phyloP scores from a whole-genome alignment of 2,888 invertebrate genomes.

The Ochlodes sylvanus region DNA sequence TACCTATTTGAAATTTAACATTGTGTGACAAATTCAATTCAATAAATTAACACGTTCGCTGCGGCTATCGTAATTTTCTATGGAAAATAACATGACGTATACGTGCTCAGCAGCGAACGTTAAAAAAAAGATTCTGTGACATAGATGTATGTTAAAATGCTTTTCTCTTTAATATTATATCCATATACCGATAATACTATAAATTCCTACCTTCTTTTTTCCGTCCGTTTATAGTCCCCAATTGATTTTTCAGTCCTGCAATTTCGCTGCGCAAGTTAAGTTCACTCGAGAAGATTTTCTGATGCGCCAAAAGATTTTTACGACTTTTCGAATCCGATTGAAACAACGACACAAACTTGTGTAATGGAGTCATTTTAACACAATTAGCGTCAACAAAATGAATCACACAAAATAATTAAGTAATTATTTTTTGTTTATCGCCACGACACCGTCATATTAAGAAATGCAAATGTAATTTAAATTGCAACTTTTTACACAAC shows the following conservation, averaged over 20 bases:
- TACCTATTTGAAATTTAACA: too few relatives aligned
- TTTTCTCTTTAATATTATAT: too few relatives aligned
- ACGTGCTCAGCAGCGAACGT: too few relatives aligned
- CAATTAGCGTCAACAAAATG: background rate
- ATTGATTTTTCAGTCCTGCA: slow-evolving; percentile 77
- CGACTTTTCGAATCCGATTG: slow-evolving; percentile 82
- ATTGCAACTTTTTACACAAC: slow-evolving; percentile 6
- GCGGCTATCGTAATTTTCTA: too few relatives aligned
- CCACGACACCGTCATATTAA: background rate
- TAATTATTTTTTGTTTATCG: background rate
- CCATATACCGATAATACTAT: too few relatives aligned
- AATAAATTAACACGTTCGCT: too few relatives aligned
- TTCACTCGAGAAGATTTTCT: slow-evolving; percentile 86
- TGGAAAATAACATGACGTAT: too few relatives aligned
- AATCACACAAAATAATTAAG: background rate
- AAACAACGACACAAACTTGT: slow-evolving; percentile 86
- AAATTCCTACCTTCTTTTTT: slow-evolving; percentile 30
- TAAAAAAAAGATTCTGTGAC: too few relatives aligned
- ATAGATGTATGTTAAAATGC: too few relatives aligned
- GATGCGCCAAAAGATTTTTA: slow-evolving; percentile 65
- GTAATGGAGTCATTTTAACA: slow-evolving; percentile 83
- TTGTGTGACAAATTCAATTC: too few relatives aligned
- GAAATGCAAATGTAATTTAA: background rate
- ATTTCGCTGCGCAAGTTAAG: slow-evolving; percentile 73
- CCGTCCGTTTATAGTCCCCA: slow-evolving; percentile 81